A percentile compares a stretch with the other conserved stretches of the same genome.
Conservation (phyloP, 2,888 invertebrate species). For the Ecliptopera silaceata region DNA sequence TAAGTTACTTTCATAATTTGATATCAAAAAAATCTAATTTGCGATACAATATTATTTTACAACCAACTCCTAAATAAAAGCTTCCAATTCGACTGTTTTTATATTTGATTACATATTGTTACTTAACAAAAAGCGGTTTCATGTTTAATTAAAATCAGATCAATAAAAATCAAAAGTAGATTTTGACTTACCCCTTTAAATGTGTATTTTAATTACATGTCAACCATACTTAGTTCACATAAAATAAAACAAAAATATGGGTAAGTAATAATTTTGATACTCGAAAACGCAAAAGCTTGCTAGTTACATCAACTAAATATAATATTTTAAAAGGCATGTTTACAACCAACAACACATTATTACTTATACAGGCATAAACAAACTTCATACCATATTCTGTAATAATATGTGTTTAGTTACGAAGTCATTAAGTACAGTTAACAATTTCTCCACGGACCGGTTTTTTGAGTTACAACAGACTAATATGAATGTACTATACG, state of each 20-base stretch:
- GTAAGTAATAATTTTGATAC: too few relatives aligned
- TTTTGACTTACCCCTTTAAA: too few relatives aligned
- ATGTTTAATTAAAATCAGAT: too few relatives aligned
- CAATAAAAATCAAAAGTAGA: too few relatives aligned
- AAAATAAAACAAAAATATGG: too few relatives aligned
- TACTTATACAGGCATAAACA: conserved; percentile 25
- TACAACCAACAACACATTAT: background rate
- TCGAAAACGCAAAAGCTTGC: too few relatives aligned
- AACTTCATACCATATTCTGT: conserved; percentile 45
- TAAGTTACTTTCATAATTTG: conserved; percentile 11
- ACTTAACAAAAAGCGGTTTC: too few relatives aligned
- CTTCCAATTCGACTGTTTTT: too few relatives aligned
- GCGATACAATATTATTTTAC: background rate
- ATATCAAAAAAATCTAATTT: background rate
- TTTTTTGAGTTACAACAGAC: conserved; percentile 68
- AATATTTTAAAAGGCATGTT: background rate
- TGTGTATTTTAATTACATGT: too few relatives aligned
- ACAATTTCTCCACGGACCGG: conserved; percentile 76
- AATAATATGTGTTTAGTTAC: conserved; percentile 69
- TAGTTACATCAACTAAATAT: background rate
- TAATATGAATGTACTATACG: conserved; percentile 62
- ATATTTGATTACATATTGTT: background rate
- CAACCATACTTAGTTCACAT: too few relatives aligned
- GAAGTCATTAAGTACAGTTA: conserved; percentile 77
- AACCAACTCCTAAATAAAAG: background rate